phyloP scores from a whole-genome alignment of 2,113 vertebrate genomes.

The Neotoma lepida region DNA sequence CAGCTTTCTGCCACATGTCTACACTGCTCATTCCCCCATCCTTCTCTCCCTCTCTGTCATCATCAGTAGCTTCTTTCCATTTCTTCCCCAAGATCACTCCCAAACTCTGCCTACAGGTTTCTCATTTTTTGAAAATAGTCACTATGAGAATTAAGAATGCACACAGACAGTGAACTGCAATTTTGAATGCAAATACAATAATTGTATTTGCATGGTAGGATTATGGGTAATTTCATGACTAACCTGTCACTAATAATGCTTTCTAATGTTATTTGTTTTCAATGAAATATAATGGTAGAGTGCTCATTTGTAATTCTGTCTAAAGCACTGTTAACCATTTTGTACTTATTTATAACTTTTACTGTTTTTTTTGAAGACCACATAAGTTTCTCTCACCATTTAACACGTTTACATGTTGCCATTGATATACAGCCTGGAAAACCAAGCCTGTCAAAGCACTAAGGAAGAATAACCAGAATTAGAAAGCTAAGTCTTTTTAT shows the following conservation, averaged over 20 bases:
- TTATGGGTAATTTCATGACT: slow-evolving; percentile 52
- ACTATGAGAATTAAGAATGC: neutral
- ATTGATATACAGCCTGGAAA: neutral
- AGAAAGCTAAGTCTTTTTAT: slow-evolving; percentile 52
- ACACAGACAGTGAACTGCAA: slow-evolving; percentile 7
- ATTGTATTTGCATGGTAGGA: slow-evolving; percentile 48
- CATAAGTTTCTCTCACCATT: neutral
- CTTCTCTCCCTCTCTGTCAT: neutral
- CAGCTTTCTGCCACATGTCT: neutral
- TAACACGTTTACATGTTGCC: slow-evolving; percentile 25
- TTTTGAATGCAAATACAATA: slow-evolving; percentile 54
- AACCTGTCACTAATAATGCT: slow-evolving; percentile 50
- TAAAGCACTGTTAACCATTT: slow-evolving; percentile 11
- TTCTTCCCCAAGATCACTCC: neutral
- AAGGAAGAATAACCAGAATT: slow-evolving; percentile 44
- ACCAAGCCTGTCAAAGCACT: neutral
- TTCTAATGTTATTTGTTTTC: slow-evolving; percentile 34
- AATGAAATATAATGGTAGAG: slow-evolving; percentile 17
- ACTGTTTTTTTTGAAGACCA: neutral
- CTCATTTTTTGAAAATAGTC: neutral
- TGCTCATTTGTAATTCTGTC: slow-evolving; percentile 24
- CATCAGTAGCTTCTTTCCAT: neutral
- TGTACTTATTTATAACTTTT: slow-evolving; percentile 12
- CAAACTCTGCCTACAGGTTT: neutral
- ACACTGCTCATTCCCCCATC: neutral